A percentile compares a stretch with the other conserved stretches of the same genome.
These are phyloP conservation scores for Catharus fuscescens DNA, from an alignment of 2,113 vertebrate species.

Conservation along the genomic window DNA sequence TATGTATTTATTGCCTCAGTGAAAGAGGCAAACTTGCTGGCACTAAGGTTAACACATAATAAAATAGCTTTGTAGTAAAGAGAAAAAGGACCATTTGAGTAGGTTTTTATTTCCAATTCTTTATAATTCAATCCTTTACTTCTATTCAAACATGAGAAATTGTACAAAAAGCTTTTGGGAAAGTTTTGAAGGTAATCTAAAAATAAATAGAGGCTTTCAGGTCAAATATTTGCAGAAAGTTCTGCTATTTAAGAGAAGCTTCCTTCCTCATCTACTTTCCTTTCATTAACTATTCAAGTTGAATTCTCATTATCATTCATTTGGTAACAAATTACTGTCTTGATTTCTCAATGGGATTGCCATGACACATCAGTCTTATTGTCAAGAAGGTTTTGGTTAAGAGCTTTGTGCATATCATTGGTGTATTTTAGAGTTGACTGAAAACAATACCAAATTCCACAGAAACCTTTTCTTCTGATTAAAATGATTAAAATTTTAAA, in stretches of 20 bases:
- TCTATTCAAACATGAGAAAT: neutral
- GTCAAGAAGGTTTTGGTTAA: slow-evolving; percentile 7
- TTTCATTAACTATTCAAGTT: neutral
- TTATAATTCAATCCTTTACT: neutral
- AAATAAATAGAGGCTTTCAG: neutral
- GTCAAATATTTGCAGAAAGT: neutral
- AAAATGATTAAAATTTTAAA: neutral
- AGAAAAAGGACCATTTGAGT: neutral
- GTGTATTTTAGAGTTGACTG: neutral
- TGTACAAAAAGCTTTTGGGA: neutral
- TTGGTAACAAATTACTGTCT: slow-evolving; percentile 1
- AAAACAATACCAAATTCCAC: neutral
- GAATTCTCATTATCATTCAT: slow-evolving; percentile 10
- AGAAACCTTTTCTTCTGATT: neutral
- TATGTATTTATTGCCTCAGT: neutral
- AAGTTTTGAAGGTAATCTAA: neutral
- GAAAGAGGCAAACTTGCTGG: neutral
- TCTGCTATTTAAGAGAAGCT: neutral
- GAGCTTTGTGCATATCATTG: neutral
- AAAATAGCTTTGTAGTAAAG: neutral
- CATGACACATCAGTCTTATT: neutral
- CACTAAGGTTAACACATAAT: neutral
- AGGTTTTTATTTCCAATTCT: neutral
- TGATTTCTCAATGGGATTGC: slow-evolving; percentile 35
- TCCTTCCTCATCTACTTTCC: neutral